Evolutionary conservation across 2,888 invertebrate genomes (phyloP).

Genomic region (Hofmannophila pseudospretella): DNA sequence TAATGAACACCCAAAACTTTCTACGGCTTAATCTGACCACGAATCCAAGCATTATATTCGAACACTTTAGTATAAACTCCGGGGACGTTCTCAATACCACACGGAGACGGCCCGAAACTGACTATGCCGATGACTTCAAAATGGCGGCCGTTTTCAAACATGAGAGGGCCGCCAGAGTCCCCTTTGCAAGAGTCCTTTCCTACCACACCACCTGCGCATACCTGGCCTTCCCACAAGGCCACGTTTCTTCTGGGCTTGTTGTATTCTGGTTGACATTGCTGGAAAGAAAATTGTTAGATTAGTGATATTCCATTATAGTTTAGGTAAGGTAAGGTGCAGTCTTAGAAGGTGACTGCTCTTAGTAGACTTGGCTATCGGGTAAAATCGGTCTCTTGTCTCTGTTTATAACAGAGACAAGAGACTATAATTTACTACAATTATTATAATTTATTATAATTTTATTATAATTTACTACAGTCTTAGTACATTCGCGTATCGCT

Average conservation of each 20-base stretch:
- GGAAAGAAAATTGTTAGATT: too few relatives aligned
- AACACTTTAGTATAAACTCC: slow-evolving; percentile 81
- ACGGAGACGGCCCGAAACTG: slow-evolving; percentile 80
- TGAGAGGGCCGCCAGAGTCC: slow-evolving; percentile 82
- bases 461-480: too few relatives aligned
- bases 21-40: slow-evolving; percentile 41
- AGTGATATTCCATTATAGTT: too few relatives aligned
- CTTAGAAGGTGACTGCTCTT: too few relatives aligned
- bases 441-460: too few relatives aligned
- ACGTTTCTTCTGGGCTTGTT: slow-evolving; percentile 19
- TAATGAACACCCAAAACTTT: too few relatives aligned
- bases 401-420: too few relatives aligned
- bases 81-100: slow-evolving; percentile 78
- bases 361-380: too few relatives aligned
- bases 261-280: slow-evolving; percentile 37
- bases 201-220: slow-evolving; percentile 79
- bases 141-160: slow-evolving; percentile 43
- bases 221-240: slow-evolving; percentile 33
- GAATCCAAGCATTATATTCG: slow-evolving; percentile 79
- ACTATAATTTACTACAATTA: too few relatives aligned
- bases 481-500: too few relatives aligned
- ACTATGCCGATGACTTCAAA: slow-evolving; percentile 72
- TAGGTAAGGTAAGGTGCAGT: too few relatives aligned
- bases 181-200: slow-evolving; percentile 80
- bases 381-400: too few relatives aligned